Evolutionary conservation across 2,888 invertebrate genomes (phyloP), one percentile per base, ranked within the genome.

Genomic region (Mesorhabditis sp.): DNA sequence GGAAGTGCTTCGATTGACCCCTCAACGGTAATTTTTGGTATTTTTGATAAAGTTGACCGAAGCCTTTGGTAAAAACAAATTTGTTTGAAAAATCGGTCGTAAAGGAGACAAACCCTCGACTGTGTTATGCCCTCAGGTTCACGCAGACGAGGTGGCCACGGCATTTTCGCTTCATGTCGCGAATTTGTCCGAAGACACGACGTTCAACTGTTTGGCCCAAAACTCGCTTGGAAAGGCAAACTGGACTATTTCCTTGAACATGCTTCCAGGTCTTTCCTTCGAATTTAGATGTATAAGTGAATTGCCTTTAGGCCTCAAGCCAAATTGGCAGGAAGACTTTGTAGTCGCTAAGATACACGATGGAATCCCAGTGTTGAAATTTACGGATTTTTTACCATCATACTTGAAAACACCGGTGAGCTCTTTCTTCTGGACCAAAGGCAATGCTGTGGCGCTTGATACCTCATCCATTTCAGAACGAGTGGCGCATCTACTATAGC

Each of bases 161-260:
- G 81, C 80, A 5, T 84, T 84, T 75, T 82, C 83, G 6, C 76
- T 84, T 50, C 75, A 79, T 67, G 80, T 84, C 3, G 74, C 76
- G n/a, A 84, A 84, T 68, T 78, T 85, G 65, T 84, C 82, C 6
- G 83, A 84, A 65, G 81, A 84, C 67, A 80, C 84, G 2, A 80
- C 78, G 5, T 84, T 84, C 77, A 80, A 80, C 65, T 84, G 84
- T 70, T 73, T 84, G 5, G 84, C 84, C 2, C 80, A 82, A 66
- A 84, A 84, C 72, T 83, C 83, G 10, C 74, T 84, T 43, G 84
- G 84, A 62, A 74, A 74, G 5, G 84, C 84, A n/a, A 84, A 84
- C 58, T 85, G 84, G 84, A 84, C 84, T 3, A 85, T 84, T 61
- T 68, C 77, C 44, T 76, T 84, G 5, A 79, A 82, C 43, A 69